These are phyloP conservation scores for Rhinogobius similis DNA, from an alignment of 2,113 vertebrate species.

Conservation along the genomic window DNA sequence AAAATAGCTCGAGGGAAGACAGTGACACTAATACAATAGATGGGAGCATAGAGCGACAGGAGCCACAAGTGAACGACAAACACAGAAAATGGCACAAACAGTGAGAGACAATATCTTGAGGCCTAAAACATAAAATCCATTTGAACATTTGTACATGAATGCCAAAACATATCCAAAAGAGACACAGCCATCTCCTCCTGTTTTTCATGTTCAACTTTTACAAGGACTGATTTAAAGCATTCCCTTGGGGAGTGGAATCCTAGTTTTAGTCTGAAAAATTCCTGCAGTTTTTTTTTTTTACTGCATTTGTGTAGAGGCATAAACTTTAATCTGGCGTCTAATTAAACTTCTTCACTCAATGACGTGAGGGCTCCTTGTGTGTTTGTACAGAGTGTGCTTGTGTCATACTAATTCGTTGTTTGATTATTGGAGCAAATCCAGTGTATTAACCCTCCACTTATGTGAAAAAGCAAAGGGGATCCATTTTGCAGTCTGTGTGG, in stretches of 20 bases:
- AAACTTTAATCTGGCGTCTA: conserved; percentile 55
- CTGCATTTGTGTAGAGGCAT: conserved; percentile 27
- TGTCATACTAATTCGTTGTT: conserved; percentile 20
- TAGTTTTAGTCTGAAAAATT: conserved; percentile 34
- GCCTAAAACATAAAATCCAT: conserved; percentile 44
- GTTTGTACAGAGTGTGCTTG: conserved; percentile 12
- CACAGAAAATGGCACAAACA: conserved; percentile 14
- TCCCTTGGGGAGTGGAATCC: conserved; percentile 38
- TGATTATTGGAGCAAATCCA: conserved; percentile 29
- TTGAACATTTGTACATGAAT: conserved; percentile 53
- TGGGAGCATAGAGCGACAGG: conserved; percentile 12
- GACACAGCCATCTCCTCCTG: conserved; percentile 32
- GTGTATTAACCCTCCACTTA: conserved; percentile 29
- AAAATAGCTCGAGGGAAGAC: conserved; percentile 6
- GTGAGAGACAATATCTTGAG: conserved; percentile 44
- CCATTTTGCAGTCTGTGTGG: conserved; percentile 9
- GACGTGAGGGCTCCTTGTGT: conserved; percentile 21
- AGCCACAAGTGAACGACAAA: conserved; percentile 39
- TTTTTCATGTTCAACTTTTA: conserved; percentile 34
- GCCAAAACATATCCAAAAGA: conserved; percentile 34
- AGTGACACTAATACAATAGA: conserved; percentile 26
- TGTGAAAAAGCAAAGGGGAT: conserved; percentile 29
- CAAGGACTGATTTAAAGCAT: conserved; percentile 35
- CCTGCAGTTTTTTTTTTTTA: conserved; percentile 23
- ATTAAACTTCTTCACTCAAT: conserved; percentile 55